These are phyloP conservation scores for Hyles lineata DNA, from an alignment of 2,888 invertebrate species.

Conservation along the genomic window DNA sequence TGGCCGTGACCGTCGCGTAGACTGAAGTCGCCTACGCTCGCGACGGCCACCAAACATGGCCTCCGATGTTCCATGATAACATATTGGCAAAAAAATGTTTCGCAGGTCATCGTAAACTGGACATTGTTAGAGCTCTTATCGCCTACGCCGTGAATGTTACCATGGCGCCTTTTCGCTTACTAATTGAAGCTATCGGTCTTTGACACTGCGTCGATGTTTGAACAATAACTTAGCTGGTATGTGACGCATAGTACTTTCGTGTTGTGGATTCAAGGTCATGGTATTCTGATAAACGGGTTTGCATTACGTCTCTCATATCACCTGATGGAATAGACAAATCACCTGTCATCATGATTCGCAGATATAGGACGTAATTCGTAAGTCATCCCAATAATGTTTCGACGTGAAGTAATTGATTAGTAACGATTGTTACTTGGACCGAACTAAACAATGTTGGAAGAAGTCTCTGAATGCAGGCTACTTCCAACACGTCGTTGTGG, in stretches of 20 bases:
- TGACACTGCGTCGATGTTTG: slow-evolving; percentile 70
- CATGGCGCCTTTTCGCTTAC: slow-evolving; percentile 73
- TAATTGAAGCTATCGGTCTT: slow-evolving; percentile 80
- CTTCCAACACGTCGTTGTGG: too few relatives aligned
- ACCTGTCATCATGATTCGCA: too few relatives aligned
- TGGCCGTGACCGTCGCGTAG: slow-evolving; percentile 57
- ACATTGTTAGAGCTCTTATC: slow-evolving; percentile 53
- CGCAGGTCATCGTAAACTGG: slow-evolving; percentile 53
- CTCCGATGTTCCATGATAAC: slow-evolving; percentile 42
- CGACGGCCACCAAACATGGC: slow-evolving; percentile 53
- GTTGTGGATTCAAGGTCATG: slow-evolving; percentile 38
- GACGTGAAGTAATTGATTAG: too few relatives aligned
- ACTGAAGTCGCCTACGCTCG: slow-evolving; percentile 69
- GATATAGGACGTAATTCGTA: too few relatives aligned
- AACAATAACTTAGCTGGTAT: slow-evolving; percentile 59
- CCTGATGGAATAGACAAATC: too few relatives aligned
- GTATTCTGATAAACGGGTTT: not conserved
- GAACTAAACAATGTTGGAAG: too few relatives aligned
- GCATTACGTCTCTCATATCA: not conserved
- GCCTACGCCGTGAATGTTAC: slow-evolving; percentile 64
- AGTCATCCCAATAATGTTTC: too few relatives aligned
- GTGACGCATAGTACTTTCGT: slow-evolving; percentile 44
- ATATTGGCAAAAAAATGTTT: slow-evolving; percentile 44
- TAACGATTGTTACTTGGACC: too few relatives aligned
- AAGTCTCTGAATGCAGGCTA: too few relatives aligned